Base-by-base conservation (phyloP, 2,888 invertebrate genomes). In the Polyommatus iphigenia region DNA sequence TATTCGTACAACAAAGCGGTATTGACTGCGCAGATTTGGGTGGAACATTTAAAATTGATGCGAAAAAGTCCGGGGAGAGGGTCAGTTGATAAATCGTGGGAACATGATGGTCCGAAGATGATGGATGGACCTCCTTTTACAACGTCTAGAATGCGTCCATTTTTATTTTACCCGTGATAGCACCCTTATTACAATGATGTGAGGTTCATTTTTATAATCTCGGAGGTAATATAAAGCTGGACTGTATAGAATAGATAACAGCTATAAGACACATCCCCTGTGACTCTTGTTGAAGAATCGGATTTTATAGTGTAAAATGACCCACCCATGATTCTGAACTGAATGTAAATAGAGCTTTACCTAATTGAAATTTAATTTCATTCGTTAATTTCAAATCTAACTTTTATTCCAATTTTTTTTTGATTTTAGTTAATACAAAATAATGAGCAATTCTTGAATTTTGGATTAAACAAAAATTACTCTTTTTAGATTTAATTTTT, bases 61-160 rank as follows among this genome's bases (percentile, higher is more conserved):
- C 50, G 73, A 41, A 73, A 46, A n/a, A 41, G 20, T 73, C 73
- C 20, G 73, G 41, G 20, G 13, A 81, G 76, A 79, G 81, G 84
- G 84, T 83, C 83, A 82, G 76, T 79, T 92, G 92, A 92, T 92
- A 91, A 91, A 92, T 92, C 83, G 90, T 91, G 92, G 78, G 92
- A 92, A 91, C 92, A 90, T 90, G 91, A 87, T 85, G 84, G 82
- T 81, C 75, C 80, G 83, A 15, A 41, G 20, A 54, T 80, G 82
- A 75, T 75, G 10, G 75, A 75, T 75, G 75, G 75, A 54, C 54
- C 36, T 54, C 18, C 18, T 54, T 54, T 41, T 10, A n/a, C 72
- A 36, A 72, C 41, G 24, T 62, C 62, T 62, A 62, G 4, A 54
- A 54, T 54, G 54, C 54, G 54, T 54, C 5, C 15, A 2, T 54